Evolutionary conservation across 2,888 invertebrate genomes (phyloP), one percentile per base, ranked within the genome.

Genomic region (Conops quadrifasciatus): DNA sequence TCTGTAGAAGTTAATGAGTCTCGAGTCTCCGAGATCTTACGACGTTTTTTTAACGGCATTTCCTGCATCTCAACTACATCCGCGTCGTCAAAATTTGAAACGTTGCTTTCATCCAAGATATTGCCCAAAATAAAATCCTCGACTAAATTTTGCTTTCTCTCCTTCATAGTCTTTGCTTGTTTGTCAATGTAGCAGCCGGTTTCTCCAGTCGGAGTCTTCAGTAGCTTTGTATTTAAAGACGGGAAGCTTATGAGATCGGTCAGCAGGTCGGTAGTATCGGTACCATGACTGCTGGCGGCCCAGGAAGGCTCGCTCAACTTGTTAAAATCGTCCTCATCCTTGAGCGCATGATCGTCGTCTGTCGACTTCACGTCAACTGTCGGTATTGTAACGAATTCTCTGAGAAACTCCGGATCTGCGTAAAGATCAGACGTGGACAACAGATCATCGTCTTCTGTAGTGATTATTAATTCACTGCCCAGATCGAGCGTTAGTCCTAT

Each of bases 1-100:
- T 63, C 60, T 1, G 53, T 60, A n/a, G 65, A 28, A 13, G 71
- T 51, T 4, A 28, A n/a, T 9, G 24, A 19, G 21, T 72, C 72
- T 16, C 65, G 66, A 56, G 66, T 66, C 28, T 72, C 72, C 1
- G 72, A 69, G 15, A 70, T 21, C 43, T 72, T 72, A 16, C 72
- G 72, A 1, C 72, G 65, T 49, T 72, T 72, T n/a, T 66, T 66
- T 4, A 62, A 43, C 13, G 72, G 72, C 21, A 69, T 30, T 5
- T 60, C 62, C 68, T 11, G 60, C 66, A 21, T 53, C 13, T 47
- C 45, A n/a, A n/a, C 58, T 45, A 60, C 60, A 28, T 58, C 58
- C 19, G 56, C 16, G 13, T 59, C 36, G 21, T 69, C 69, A 5
- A 49, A n/a, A 65, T 56, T 59, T 24, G 60, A 36, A 9, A 66